Conservation (phyloP, 2,113 vertebrate genomes). For the zebrafish (Danio rerio) region GRCz12tu NC_133176.1:49682501-49683000, state of each 20-base stretch:
- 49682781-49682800: constrained; percentile 1
- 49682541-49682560: constrained; percentile 16
- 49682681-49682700: background rate
- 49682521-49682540: constrained; percentile 2
- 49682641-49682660: background rate
- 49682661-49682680: background rate
- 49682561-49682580: background rate
- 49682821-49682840: background rate
- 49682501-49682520: background rate
- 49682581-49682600: constrained; percentile 4
- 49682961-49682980: background rate
- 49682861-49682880: background rate
- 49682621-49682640: background rate
- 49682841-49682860: constrained; percentile 5
- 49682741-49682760: background rate
- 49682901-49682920: background rate
- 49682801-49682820: background rate
- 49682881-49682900: background rate
- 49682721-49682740: background rate
- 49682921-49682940: constrained; percentile 15
- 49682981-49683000: too few species aligned
- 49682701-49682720: background rate
- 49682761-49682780: constrained; percentile 10
- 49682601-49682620: background rate
- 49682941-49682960: background rate